Evolutionary conservation across 2,888 invertebrate genomes (phyloP), one percentile per base, ranked within the genome.

Genomic region (Orchesella flavescens): DNA sequence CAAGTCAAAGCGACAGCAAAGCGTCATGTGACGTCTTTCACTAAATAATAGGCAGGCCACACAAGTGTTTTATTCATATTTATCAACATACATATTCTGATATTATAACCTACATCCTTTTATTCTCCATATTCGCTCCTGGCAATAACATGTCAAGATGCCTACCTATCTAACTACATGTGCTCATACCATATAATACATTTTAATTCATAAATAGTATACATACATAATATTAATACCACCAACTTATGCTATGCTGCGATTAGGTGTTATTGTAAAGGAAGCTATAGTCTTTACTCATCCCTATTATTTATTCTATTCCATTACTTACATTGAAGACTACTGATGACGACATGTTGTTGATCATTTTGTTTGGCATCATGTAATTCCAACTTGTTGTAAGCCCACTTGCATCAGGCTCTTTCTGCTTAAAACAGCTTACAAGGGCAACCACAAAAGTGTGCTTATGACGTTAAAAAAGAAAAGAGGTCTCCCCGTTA

Each of bases 11-110:
- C 65, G 65, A 43, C 71, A 71, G 71, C n/a, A n/a, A n/a, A n/a
- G n/a, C 71, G 71, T 71, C 71, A 68, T 68, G 68, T 71, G 71
- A 71, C 71, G 71, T 71, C 71, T 57, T 13, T 24, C 3, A 57
- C 19, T 2, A 43, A 65, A 65, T 17, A 65, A 34, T 34, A 65
- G 65, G 43, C 13, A 13, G 24, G 61, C 61, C 61, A 24, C 61
- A 61, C 23, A 2, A 61, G n/a, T 9, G 24, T 61, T 23, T 24
- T 65, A n/a, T 49, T 57, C 10, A 12, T 17, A 57, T 57, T 57
- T 3, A 17, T 21, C 21, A 4, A 4, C 57, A 57, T 57, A n/a
- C n/a, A 49, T n/a, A 49, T 49, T 12, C 49, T 15, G 3, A 3
- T 49, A 49, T 7, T 34, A 34, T 34, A 34, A 34, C 34, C 34